Percentiles rank a stretch among this genome's conserved stretches.
phyloP scores from a whole-genome alignment of 2,113 vertebrate genomes.

The Oncorhynchus clarkii region DNA sequence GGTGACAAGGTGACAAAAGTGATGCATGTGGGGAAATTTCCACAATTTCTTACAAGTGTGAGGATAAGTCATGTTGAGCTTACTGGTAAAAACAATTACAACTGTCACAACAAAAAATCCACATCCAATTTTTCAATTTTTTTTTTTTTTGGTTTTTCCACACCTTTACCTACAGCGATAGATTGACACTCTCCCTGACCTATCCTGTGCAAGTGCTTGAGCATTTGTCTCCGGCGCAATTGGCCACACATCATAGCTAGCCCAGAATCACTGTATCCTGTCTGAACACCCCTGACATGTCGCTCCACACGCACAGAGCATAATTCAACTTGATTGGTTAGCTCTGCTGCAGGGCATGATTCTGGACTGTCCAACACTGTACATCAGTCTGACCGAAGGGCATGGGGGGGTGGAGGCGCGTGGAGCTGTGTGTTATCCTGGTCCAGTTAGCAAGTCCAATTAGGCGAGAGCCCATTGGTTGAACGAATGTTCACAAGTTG shows the following conservation, averaged over 20 bases:
- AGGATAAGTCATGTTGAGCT: no score
- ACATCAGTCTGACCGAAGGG: slow-evolving; percentile 68
- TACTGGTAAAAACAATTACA: no score
- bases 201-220: slow-evolving; percentile 42
- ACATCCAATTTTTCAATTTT: no score
- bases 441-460: slow-evolving; percentile 57
- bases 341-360: slow-evolving; percentile 75
- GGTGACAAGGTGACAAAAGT: no score
- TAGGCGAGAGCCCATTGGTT: slow-evolving; percentile 32
- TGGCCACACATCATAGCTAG: slow-evolving; percentile 50
- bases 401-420: slow-evolving; percentile 37
- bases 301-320: slow-evolving; percentile 52
- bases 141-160: no score
- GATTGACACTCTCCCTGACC: slow-evolving; percentile 48
- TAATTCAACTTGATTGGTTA: slow-evolving; percentile 78
- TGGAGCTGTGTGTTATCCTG: slow-evolving; percentile 58
- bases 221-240: slow-evolving; percentile 65
- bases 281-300: slow-evolving; percentile 66
- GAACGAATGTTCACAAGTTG: background rate
- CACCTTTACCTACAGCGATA: slow-evolving; percentile 12
- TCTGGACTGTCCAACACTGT: slow-evolving; percentile 70
- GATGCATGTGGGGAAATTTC: no score
- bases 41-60: no score
- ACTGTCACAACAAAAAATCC: no score
- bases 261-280: slow-evolving; percentile 55